Conservation (phyloP, 2,888 invertebrate genomes). For the Podotricha telesiphe region DNA sequence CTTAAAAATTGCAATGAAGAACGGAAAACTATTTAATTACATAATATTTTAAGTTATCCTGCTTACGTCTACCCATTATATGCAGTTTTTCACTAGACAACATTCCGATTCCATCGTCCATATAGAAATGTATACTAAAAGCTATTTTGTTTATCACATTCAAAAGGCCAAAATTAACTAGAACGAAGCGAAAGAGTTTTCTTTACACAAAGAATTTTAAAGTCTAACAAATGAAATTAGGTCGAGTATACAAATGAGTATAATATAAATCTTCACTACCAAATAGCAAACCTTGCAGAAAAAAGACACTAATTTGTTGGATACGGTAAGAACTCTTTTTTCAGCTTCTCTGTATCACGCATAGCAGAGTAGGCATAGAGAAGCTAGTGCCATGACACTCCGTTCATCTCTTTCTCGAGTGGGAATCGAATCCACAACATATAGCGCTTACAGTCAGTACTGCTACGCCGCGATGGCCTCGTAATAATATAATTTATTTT, state of each 20-base stretch:
- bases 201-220: constrained; percentile 7
- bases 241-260: constrained; percentile 11
- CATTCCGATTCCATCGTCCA: not conserved
- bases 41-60: too few relatives aligned
- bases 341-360: too few relatives aligned
- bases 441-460: too few relatives aligned
- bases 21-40: too few relatives aligned
- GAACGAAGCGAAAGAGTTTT: constrained; percentile 1
- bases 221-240: constrained; percentile 4
- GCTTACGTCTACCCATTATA: not conserved
- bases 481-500: not conserved
- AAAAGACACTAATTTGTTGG: too few relatives aligned
- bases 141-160: not conserved
- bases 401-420: too few relatives aligned
- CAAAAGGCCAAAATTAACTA: constrained; percentile 6
- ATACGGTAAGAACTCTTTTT: too few relatives aligned
- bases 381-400: too few relatives aligned
- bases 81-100: not conserved
- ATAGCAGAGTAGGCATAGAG: too few relatives aligned
- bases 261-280: not conserved
- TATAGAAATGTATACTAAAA: not conserved
- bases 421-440: too few relatives aligned
- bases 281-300: not conserved
- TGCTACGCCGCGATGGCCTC: too few relatives aligned
- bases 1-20: too few relatives aligned